Base-by-base conservation (phyloP, 2,113 vertebrate genomes). In the Mobula birostris region DNA sequence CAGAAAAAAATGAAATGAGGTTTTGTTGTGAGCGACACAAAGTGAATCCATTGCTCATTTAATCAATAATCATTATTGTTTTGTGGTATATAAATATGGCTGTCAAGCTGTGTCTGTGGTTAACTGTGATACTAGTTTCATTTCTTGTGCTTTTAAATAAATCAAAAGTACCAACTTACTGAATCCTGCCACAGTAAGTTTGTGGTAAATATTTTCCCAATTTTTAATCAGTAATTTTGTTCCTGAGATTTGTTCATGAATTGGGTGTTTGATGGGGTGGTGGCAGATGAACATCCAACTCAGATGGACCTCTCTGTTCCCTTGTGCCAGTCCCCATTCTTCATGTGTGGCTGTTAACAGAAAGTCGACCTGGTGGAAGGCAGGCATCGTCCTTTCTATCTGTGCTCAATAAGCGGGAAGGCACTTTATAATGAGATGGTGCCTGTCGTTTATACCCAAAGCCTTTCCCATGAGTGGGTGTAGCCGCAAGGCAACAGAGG, bases 41-140 rank as follows among this genome's bases (percentile, higher is more conserved):
- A 93, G 91, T 93, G 91, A 93, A 90, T 66, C 87, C 87, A 90
- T 90, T 90, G 87, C 87, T 90, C 87, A 90, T 68, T 68, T 66
- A 90, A 93, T 93, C 91, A 93, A 93, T 93, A 93, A 93, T 93
- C 91, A 93, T 93, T 93, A 74, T 93, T 93, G 91, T 93, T 74
- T 93, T 93, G 91, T 93, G 70, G 91, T 93, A 93, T 74, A 93
- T 93, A 93, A 93, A 93, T 93, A 74, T 93, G 91, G 68, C 91
- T 74, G 91, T 93, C 66, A 93, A 36, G 19, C 91, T 29, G 21
- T 32, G 85, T 66, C 91, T 74, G 91, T 93, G 91, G 91, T 74
- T 93, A 93, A 48, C 91, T 76, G 36, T 93, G 68, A 72, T 74
- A 56, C 91, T 48, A 72, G 68, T 93, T 93, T 93, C 29, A 74